phyloP scores from a whole-genome alignment of 1,140 invertebrate species.

The Zeugodacus cucurbitae region DNA sequence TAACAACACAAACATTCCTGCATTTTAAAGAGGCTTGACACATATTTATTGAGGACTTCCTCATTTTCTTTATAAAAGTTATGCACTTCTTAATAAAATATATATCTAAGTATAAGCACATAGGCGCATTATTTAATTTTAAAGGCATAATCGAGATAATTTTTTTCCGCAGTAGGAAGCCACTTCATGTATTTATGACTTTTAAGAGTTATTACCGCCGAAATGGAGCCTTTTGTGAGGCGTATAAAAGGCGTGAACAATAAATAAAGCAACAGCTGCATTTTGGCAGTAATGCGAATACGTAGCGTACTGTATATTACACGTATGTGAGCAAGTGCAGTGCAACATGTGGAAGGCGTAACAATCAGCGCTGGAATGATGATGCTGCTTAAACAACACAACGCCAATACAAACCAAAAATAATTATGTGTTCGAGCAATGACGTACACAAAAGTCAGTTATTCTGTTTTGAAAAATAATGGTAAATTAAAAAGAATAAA shows the following conservation, averaged over 20 bases:
- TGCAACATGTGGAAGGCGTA: not conserved
- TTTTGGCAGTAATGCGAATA: not conserved
- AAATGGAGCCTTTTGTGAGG: not conserved
- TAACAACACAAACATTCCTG: not conserved
- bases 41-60: not conserved
- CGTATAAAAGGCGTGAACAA: not conserved
- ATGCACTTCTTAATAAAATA: no score
- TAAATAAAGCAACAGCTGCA: not conserved
- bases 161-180: not conserved
- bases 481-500: not conserved
- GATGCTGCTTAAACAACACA: not conserved
- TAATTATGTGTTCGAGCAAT: not conserved
- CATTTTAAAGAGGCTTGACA: not conserved
- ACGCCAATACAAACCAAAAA: not conserved
- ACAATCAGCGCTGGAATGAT: not conserved
- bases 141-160: no score
- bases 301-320: no score
- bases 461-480: not conserved
- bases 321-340: not conserved
- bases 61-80: not conserved
- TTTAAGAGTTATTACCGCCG: not conserved
- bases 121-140: not conserved
- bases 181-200: not conserved
- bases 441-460: not conserved
- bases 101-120: not conserved